These are phyloP conservation scores for Stichodactyla helianthus DNA, from an alignment of 64 coral and sea anemone genomes.

Conservation along the genomic window DNA sequence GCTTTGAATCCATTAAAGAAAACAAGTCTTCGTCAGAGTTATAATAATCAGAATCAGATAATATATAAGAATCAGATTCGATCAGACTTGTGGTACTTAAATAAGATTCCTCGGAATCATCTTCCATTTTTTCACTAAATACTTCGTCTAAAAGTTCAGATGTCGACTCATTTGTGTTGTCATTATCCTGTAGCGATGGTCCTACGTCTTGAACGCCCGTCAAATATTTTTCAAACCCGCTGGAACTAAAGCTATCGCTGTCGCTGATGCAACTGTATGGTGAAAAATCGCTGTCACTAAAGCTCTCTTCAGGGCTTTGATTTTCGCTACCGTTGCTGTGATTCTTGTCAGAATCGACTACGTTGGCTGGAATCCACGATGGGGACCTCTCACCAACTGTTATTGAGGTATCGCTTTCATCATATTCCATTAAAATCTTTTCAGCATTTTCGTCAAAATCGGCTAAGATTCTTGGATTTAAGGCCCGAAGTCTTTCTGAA, in stretches of 20 bases:
- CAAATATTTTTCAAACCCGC: background rate
- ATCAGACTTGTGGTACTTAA: background rate
- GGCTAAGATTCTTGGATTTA: background rate
- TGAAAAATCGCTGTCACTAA: background rate
- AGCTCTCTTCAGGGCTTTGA: background rate
- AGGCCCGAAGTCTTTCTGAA: background rate
- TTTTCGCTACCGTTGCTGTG: background rate
- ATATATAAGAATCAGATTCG: background rate
- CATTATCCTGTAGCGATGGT: background rate
- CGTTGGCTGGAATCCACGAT: no score
- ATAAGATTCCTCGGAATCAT: background rate
- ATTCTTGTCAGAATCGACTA: background rate
- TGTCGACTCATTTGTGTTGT: background rate
- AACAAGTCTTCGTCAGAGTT: background rate
- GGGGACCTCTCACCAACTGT: no score
- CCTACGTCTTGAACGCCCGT: background rate
- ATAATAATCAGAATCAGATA: background rate
- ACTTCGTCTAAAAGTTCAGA: background rate
- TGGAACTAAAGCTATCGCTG: background rate
- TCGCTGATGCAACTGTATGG: background rate
- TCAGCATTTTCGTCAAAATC: constrained; percentile 1
- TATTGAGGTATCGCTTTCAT: background rate
- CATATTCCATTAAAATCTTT: background rate
- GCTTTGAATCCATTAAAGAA: background rate
- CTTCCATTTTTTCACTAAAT: background rate